These are phyloP conservation scores for Epinotia demarniana DNA, from an alignment of 2,888 invertebrate species.

Conservation along the genomic window DNA sequence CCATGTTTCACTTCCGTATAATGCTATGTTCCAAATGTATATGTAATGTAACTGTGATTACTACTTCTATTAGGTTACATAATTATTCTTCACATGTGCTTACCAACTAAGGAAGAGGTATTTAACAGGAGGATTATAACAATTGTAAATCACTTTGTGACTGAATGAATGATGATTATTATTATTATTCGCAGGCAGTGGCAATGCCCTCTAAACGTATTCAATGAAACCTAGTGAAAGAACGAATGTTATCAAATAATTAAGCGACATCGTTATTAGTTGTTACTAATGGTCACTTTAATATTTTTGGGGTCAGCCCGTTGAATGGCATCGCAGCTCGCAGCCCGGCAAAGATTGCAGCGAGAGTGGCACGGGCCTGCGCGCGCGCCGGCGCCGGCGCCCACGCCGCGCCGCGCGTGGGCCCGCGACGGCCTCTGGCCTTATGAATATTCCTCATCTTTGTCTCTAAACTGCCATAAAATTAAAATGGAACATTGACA, in stretches of 20 bases:
- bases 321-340: not conserved
- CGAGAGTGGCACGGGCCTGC: not conserved
- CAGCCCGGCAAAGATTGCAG: not conserved
- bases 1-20: too few species aligned
- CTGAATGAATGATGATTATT: too few species aligned
- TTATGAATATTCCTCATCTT: conserved; percentile 64
- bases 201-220: too few species aligned
- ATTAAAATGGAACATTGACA: conserved; percentile 63
- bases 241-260: not conserved
- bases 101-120: too few species aligned
- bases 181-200: too few species aligned
- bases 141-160: too few species aligned
- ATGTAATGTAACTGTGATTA: too few species aligned
- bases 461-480: conserved; percentile 62
- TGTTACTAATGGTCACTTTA: not conserved
- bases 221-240: not conserved
- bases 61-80: too few species aligned
- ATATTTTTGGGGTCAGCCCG: not conserved
- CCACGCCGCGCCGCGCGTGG: conserved; percentile 27
- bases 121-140: too few species aligned
- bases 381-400: conserved; percentile 2
- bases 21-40: too few species aligned
- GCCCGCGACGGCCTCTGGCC: conserved; percentile 34
- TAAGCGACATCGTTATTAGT: not conserved
- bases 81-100: too few species aligned